These are phyloP conservation scores for Smutsia temminckii DNA, from an alignment of 2,797 vertebrate genomes.

Conservation along the genomic window DNA sequence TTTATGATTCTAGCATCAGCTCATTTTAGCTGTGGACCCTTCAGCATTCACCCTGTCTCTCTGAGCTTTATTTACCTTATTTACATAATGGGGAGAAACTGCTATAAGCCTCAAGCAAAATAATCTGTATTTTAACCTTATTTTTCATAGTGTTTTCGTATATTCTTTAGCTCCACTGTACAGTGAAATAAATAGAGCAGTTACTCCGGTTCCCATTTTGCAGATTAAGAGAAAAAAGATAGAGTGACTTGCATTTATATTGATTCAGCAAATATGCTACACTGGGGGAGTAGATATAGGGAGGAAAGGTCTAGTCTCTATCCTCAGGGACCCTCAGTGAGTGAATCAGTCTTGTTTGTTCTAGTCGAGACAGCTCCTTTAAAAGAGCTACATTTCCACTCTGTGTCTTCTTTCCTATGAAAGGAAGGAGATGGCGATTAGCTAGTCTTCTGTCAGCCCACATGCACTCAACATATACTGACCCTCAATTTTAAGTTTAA, in stretches of 20 bases:
- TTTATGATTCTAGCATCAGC: neutral
- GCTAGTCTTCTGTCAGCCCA: conserved; percentile 34
- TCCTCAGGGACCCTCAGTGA: neutral
- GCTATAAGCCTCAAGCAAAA: neutral
- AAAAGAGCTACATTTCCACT: neutral
- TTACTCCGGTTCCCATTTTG: conserved; percentile 22
- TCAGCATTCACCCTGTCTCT: neutral
- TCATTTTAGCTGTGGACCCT: neutral
- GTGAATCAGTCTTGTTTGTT: neutral
- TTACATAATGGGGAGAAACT: neutral
- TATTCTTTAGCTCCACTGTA: conserved; percentile 22
- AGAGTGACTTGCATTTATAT: neutral
- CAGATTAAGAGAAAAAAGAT: neutral
- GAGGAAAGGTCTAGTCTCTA: neutral
- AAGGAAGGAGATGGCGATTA: conserved; percentile 30
- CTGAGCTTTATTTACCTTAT: neutral
- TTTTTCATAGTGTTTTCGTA: neutral
- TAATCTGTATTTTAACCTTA: neutral
- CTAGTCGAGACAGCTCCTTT: neutral
- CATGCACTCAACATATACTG: conserved; percentile 29
- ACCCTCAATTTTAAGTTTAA: conserved; percentile 51
- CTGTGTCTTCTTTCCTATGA: neutral
- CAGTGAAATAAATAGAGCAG: neutral
- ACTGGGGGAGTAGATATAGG: neutral
- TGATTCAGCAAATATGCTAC: neutral